A percentile compares a stretch with the other conserved stretches of the same genome.
Evolutionary conservation across 1,140 invertebrate species (phyloP).

Genomic region (Eciton burchellii): DNA sequence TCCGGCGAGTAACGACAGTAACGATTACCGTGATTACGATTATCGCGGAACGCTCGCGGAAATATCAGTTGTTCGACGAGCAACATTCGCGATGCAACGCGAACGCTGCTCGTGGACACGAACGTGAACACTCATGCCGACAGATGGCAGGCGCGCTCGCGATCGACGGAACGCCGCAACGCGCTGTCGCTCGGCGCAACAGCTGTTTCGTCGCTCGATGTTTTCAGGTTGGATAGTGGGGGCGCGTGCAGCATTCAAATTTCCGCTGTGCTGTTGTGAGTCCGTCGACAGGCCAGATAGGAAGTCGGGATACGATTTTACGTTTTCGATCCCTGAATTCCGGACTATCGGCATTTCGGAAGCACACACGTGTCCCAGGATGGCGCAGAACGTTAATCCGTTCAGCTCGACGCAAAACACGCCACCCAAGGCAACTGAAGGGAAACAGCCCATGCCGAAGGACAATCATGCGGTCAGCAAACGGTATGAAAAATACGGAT

Average conservation of each 20-base stretch:
- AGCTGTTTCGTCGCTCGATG: conserved; percentile 78
- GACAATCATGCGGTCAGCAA: conserved; percentile 95
- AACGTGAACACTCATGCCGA: background rate
- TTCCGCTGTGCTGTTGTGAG: conserved; percentile 78
- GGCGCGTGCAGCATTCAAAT: conserved; percentile 78
- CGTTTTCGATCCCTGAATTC: background rate
- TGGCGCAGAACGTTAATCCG: conserved; percentile 95
- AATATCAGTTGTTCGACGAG: background rate
- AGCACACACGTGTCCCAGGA: conserved; percentile 77
- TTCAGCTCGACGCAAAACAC: conserved; percentile 89
- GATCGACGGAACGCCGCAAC: background rate
- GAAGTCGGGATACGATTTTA: background rate
- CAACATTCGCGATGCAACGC: background rate
- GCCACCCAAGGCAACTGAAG: conserved; percentile 90
- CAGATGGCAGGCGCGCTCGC: background rate
- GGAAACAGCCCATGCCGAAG: conserved; percentile 89
- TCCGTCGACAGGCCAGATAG: conserved; percentile 21
- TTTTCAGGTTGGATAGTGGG: conserved; percentile 75
- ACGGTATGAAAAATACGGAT: conserved; percentile 87
- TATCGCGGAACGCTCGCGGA: background rate
- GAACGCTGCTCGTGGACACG: background rate
- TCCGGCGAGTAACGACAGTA: too few species aligned
- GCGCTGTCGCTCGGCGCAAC: conserved; percentile 65
- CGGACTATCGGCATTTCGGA: background rate
- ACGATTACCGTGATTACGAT: too few species aligned